Evolutionary conservation across 2,888 invertebrate genomes (phyloP).

Genomic region (Spilarctia lutea): DNA sequence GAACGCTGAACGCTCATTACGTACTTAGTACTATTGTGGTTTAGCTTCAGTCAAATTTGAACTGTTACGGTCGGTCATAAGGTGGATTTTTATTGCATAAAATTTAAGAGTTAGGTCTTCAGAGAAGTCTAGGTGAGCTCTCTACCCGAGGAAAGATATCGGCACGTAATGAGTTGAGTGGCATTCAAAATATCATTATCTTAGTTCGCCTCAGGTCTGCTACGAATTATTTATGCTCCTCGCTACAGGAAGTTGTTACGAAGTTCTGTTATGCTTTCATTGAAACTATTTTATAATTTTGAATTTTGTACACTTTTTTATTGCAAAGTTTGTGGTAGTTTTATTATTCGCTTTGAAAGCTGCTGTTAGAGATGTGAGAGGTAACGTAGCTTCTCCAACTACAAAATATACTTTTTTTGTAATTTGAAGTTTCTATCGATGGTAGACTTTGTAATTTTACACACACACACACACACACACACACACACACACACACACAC

Average conservation of each 20-base stretch:
- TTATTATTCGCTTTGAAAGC: neutral
- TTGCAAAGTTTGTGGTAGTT: neutral
- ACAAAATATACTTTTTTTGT: neutral
- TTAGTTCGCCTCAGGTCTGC: slow-evolving; percentile 67
- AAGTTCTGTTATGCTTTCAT: slow-evolving; percentile 4
- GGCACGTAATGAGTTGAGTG: slow-evolving; percentile 82
- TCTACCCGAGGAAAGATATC: slow-evolving; percentile 80
- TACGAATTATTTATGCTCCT: slow-evolving; percentile 42
- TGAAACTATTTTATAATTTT: neutral
- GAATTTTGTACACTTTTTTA: neutral
- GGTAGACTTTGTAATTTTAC: neutral
- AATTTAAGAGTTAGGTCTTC: slow-evolving; percentile 57
- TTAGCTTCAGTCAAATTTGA: slow-evolving; percentile 34
- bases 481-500: too few species aligned
- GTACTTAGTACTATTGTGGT: slow-evolving; percentile 75
- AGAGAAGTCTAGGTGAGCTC: slow-evolving; percentile 62
- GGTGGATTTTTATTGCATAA: slow-evolving; percentile 34
- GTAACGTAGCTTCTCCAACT: neutral
- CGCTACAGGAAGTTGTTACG: slow-evolving; percentile 14
- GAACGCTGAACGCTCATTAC: slow-evolving; percentile 76
- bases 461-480: too few species aligned
- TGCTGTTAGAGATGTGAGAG: neutral
- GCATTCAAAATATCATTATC: slow-evolving; percentile 83
- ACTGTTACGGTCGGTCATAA: slow-evolving; percentile 27
- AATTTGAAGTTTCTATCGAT: neutral